Conservation (phyloP, 2,797 vertebrate genomes). For the Cossypha polioptera region DNA sequence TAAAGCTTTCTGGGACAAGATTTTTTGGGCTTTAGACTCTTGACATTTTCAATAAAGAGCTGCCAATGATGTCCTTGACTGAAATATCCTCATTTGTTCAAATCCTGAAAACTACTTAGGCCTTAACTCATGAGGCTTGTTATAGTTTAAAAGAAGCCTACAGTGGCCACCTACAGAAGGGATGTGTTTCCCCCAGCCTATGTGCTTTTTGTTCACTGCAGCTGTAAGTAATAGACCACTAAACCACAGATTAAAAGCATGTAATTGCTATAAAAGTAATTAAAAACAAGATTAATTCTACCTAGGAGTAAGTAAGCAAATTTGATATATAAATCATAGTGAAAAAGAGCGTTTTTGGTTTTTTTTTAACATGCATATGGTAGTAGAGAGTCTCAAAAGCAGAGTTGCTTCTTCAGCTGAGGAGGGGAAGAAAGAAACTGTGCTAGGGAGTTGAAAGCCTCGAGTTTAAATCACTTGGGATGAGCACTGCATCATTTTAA, state of each 20-base stretch:
- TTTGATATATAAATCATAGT: neutral
- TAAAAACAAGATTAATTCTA: slow-evolving; percentile 10
- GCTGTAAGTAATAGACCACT: slow-evolving; percentile 30
- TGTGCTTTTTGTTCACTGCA: neutral
- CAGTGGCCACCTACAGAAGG: neutral
- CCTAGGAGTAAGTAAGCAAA: neutral
- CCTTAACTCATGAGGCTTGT: neutral
- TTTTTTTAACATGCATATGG: neutral
- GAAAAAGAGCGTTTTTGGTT: neutral
- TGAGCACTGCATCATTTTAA: neutral
- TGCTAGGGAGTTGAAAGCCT: neutral
- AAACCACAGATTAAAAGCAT: slow-evolving; percentile 44
- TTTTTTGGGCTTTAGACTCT: neutral
- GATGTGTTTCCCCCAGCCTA: neutral
- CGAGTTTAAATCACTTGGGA: neutral
- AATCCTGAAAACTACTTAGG: neutral
- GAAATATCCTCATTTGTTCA: neutral
- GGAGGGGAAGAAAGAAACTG: neutral
- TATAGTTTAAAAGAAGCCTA: neutral
- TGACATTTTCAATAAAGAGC: neutral
- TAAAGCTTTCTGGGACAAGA: neutral
- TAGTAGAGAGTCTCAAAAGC: neutral
- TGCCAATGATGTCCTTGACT: neutral
- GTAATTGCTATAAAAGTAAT: slow-evolving; percentile 17
- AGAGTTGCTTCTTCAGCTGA: neutral